These are phyloP conservation scores for Paradisaea rubra DNA, from an alignment of 2,113 vertebrate genomes.

Conservation along the genomic window DNA sequence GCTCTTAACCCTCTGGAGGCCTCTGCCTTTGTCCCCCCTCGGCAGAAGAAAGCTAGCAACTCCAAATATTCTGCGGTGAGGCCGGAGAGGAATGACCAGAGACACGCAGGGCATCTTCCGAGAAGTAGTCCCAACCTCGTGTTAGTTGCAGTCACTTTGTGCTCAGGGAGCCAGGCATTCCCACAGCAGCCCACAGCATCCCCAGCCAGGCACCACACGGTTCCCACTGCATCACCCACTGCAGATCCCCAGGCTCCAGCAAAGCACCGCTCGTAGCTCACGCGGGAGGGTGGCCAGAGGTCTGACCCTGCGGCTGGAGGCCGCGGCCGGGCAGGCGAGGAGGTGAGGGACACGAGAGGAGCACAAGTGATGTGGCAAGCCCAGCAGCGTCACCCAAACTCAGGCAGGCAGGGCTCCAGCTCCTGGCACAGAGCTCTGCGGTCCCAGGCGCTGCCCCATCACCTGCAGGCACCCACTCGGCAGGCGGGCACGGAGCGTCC, in stretches of 20 bases:
- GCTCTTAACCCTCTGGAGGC: constrained; percentile 54
- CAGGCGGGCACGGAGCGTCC: not conserved
- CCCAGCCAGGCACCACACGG: not conserved
- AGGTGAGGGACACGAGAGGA: not conserved
- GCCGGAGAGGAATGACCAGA: not conserved
- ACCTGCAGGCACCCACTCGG: not conserved
- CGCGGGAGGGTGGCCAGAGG: not conserved
- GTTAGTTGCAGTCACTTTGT: constrained; percentile 24
- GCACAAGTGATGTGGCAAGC: not conserved
- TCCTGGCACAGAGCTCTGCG: not conserved
- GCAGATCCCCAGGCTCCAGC: not conserved
- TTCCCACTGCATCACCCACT: not conserved
- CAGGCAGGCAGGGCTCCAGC: not conserved
- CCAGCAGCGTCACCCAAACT: not conserved
- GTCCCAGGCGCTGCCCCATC: not conserved
- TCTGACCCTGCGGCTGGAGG: not conserved
- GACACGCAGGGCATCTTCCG: not conserved
- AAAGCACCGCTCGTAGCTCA: not conserved
- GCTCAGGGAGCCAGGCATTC: not conserved
- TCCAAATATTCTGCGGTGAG: not conserved
- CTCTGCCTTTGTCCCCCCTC: not conserved
- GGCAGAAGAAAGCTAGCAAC: not conserved
- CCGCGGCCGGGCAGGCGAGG: not conserved
- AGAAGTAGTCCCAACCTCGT: constrained; percentile 5
- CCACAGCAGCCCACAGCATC: not conserved